Percentiles rank a stretch among this genome's conserved stretches.
phyloP scores from a whole-genome alignment of 2,888 invertebrate genomes.

The Patella depressa region DNA sequence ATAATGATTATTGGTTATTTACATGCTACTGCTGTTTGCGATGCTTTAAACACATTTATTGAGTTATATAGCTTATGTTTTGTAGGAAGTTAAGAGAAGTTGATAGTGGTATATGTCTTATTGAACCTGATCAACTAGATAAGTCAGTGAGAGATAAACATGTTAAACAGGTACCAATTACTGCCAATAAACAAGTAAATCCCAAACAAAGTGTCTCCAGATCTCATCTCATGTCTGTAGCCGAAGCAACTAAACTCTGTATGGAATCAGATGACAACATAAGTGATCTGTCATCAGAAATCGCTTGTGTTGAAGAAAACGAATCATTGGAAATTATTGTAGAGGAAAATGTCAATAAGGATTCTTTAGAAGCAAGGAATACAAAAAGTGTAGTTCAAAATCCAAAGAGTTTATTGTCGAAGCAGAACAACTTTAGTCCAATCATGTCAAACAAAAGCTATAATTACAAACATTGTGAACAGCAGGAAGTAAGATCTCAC shows the following conservation, averaged over 20 bases:
- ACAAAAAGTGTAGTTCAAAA: too few species aligned
- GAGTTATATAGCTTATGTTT: not conserved
- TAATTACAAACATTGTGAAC: too few species aligned
- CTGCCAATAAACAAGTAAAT: not conserved
- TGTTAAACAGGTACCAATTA: not conserved
- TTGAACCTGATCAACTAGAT: not conserved
- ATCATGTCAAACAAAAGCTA: too few species aligned
- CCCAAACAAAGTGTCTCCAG: not conserved
- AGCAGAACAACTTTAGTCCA: too few species aligned
- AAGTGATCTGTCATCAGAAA: slow-evolving; percentile 1
- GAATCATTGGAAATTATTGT: too few species aligned
- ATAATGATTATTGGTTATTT: too few species aligned
- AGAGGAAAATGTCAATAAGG: too few species aligned
- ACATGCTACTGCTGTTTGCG: too few species aligned
- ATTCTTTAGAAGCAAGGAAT: too few species aligned
- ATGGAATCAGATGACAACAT: slow-evolving; percentile 1
- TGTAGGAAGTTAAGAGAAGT: slow-evolving; percentile 1
- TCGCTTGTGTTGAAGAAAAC: not conserved
- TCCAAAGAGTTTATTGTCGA: too few species aligned
- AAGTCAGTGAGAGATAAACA: not conserved
- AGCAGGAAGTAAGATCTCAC: too few species aligned
- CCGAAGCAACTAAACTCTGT: not conserved
- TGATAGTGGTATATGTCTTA: slow-evolving; percentile 1
- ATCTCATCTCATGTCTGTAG: not conserved
- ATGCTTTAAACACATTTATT: too few species aligned